Evolutionary conservation across 2,888 invertebrate genomes (phyloP), one percentile per base, ranked within the genome.

Genomic region (Salticus scenicus): DNA sequence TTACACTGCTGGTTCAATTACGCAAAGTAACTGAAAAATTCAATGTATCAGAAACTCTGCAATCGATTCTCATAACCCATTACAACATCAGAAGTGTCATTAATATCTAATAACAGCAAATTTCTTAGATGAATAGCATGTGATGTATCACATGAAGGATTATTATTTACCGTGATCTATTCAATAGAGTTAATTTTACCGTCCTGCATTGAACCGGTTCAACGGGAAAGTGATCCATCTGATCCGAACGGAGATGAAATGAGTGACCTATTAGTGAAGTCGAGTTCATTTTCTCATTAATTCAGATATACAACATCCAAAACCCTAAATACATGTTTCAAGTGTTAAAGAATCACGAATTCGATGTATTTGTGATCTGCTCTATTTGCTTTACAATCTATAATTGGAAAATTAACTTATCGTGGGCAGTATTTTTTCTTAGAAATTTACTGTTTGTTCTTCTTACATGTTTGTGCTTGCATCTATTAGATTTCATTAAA

Each of bases 251-350:
- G 73, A 82, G 71, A 70, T 64, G 82, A 82, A 82, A 82, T 66
- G 74, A 81, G 74, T 74, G 81, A 82, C 75, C 75, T 70, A 82
- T 82, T 82, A 82, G 75, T 76, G 63, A 82, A 82, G 75, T 81
- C 20, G 24, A 57, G 24, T 57, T 57, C 12, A 4, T n/a, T 47
- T 47, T 10, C 17, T 2, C 57, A 57, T 57, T 57, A 24, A 20
- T 57, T 57, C 57, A 57, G 5, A 24, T 7, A 5, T 24, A 24
- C 14, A 17, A 12, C 47, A n/a, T 57, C 17, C 24, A 24, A 57
- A 24, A 4, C 2, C 17, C 57, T 57, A 57, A 57, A 24, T 57
- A 57, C 57, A 57, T 20, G 57, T 57, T 57, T 57, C 24, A 57
- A 24, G 57, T 24, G 57, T 17, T 24, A 57, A 24, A 24, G 57